These are phyloP conservation scores for Clunio marinus DNA, from an alignment of 2,888 invertebrate species.

Conservation along the genomic window DNA sequence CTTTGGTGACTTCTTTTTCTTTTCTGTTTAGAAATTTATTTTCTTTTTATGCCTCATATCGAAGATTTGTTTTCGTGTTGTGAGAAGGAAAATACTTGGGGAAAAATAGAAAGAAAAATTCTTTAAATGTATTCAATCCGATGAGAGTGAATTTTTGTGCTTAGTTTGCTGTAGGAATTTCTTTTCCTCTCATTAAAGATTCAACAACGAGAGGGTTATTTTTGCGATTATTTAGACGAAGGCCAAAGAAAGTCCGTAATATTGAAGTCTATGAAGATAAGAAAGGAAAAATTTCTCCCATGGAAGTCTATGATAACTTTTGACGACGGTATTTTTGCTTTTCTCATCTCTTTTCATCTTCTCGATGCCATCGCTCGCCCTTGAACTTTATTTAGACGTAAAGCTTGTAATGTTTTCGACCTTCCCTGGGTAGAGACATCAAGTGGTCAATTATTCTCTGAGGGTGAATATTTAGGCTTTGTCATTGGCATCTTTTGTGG, in stretches of 20 bases:
- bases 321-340: conserved; percentile 21
- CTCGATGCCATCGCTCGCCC: conserved; percentile 34
- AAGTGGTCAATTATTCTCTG: conserved; percentile 26
- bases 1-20: too few relatives aligned
- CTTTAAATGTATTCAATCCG: neutral
- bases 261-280: conserved; percentile 12
- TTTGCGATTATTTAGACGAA: conserved; percentile 2
- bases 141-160: neutral
- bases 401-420: neutral
- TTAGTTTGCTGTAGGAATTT: neutral
- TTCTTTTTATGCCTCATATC: too few relatives aligned
- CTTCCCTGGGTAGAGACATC: conserved; percentile 1
- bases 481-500: neutral
- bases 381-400: conserved; percentile 19
- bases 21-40: too few relatives aligned
- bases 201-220: conserved; percentile 4
- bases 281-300: conserved; percentile 2
- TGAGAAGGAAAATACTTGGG: neutral
- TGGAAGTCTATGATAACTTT: conserved; percentile 11
- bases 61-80: too few relatives aligned
- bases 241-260: neutral
- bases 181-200: conserved; percentile 34
- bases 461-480: neutral
- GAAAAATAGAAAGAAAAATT: neutral
- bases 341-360: neutral